Evolutionary conservation across 1,140 invertebrate species (phyloP).

Genomic region (Colletes latitarsis): DNA sequence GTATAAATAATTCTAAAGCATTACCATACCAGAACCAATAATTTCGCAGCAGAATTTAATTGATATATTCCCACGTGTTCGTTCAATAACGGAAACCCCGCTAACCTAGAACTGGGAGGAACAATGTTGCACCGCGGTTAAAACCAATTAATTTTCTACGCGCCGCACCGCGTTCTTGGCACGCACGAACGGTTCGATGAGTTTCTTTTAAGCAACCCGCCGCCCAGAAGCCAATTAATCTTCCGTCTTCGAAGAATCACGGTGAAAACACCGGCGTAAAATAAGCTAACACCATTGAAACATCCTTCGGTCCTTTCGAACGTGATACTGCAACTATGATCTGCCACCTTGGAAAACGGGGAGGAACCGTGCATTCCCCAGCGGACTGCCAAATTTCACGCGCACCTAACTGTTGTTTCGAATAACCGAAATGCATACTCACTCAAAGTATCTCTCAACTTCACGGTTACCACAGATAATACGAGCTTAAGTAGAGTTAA

Average conservation of each 20-base stretch:
- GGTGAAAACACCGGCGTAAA: conserved; percentile 63
- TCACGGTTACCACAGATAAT: neutral
- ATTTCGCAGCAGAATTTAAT: too few species aligned
- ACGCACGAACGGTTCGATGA: conserved; percentile 47
- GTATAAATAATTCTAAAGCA: too few species aligned
- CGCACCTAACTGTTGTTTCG: conserved; percentile 31
- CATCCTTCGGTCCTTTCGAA: conserved; percentile 31
- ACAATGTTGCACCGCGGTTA: neutral
- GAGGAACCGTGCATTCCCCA: conserved; percentile 37
- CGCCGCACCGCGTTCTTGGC: conserved; percentile 33
- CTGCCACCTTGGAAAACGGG: conserved; percentile 27
- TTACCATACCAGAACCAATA: too few species aligned
- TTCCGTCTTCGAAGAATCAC: conserved; percentile 60
- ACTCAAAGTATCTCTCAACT: neutral
- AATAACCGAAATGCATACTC: conserved; percentile 42
- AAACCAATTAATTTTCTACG: conserved; percentile 51
- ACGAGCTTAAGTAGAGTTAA: too few species aligned
- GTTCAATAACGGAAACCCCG: too few species aligned
- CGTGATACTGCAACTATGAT: conserved; percentile 70
- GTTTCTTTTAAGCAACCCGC: conserved; percentile 49
- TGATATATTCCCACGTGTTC: too few species aligned
- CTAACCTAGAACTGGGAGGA: neutral
- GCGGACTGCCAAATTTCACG: conserved; percentile 44
- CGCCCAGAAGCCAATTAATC: conserved; percentile 67
- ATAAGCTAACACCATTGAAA: conserved; percentile 65